Evolutionary conservation across 2,113 vertebrate genomes (phyloP).

Genomic region (Benthochromis sp.): DNA sequence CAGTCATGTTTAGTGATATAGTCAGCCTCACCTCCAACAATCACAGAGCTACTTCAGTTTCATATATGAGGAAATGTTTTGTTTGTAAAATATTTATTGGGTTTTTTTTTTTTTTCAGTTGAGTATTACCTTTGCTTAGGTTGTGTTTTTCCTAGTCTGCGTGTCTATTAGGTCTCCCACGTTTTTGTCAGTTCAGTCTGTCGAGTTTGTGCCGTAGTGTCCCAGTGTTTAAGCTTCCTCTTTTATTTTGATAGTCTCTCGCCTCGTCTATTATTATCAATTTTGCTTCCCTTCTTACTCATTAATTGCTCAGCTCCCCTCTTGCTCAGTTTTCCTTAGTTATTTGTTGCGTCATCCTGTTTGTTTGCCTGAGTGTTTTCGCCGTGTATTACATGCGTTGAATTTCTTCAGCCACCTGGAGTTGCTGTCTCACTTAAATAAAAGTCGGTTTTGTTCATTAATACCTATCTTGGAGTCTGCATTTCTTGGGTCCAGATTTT

Average conservation of each 20-base stretch:
- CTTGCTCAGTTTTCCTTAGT: neutral
- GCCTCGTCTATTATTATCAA: neutral
- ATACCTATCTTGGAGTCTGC: neutral
- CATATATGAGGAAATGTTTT: neutral
- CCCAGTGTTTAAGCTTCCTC: neutral
- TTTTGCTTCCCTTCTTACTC: neutral
- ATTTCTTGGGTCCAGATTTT: neutral
- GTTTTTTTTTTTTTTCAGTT: rapidly evolving
- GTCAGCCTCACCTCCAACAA: neutral
- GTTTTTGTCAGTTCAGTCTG: neutral
- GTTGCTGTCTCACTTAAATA: neutral
- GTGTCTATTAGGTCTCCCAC: neutral
- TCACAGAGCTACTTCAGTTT: neutral
- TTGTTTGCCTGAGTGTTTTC: neutral
- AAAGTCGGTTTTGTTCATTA: neutral
- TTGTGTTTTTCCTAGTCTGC: neutral
- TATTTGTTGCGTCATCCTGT: neutral
- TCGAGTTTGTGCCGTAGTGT: rapidly evolving
- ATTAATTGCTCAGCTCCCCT: neutral
- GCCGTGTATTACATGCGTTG: neutral
- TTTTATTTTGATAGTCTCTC: neutral
- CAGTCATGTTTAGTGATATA: neutral
- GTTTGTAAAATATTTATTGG: neutral
- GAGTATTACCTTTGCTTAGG: neutral
- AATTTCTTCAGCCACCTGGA: neutral